These are phyloP conservation scores for Eledone cirrhosa DNA, from an alignment of 2,888 invertebrate genomes.

Conservation along the genomic window DNA sequence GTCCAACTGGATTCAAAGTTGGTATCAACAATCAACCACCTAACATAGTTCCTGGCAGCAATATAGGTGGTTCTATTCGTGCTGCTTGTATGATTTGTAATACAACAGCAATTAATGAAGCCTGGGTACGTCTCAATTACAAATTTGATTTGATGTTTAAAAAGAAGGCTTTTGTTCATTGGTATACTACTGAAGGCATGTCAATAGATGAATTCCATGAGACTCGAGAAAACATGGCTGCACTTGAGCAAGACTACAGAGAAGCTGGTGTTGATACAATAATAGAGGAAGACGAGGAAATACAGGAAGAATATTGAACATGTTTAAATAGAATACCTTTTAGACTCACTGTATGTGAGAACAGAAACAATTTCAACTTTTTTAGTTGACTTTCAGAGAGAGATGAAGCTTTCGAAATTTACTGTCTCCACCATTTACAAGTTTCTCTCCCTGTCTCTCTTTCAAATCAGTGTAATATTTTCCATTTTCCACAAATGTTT, in stretches of 20 bases:
- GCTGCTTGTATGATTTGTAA: conserved; percentile 87
- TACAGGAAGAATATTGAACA: neutral
- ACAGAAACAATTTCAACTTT: no score
- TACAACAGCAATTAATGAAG: conserved; percentile 87
- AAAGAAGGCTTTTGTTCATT: conserved; percentile 86
- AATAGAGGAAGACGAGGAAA: neutral
- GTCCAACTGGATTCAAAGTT: conserved; percentile 66
- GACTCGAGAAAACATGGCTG: conserved; percentile 38
- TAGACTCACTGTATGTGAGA: no score
- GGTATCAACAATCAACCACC: conserved; percentile 88
- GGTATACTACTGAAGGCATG: conserved; percentile 69
- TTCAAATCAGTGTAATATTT: no score
- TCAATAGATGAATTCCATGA: conserved; percentile 32
- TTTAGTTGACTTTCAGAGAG: no score
- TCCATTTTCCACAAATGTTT: no score
- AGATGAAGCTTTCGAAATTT: no score
- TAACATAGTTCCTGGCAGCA: conserved; percentile 70
- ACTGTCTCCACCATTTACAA: no score
- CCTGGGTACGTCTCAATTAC: conserved; percentile 80
- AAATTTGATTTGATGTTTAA: conserved; percentile 84
- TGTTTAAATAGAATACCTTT: no score
- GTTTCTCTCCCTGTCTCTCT: no score
- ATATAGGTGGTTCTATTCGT: conserved; percentile 72
- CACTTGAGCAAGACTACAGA: conserved; percentile 38
- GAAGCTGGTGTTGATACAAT: conserved; percentile 22